These are phyloP conservation scores for Haliclona indistincta DNA, from an alignment of 37 sponge, comb jelly and placozoan species.

Conservation along the genomic window DNA sequence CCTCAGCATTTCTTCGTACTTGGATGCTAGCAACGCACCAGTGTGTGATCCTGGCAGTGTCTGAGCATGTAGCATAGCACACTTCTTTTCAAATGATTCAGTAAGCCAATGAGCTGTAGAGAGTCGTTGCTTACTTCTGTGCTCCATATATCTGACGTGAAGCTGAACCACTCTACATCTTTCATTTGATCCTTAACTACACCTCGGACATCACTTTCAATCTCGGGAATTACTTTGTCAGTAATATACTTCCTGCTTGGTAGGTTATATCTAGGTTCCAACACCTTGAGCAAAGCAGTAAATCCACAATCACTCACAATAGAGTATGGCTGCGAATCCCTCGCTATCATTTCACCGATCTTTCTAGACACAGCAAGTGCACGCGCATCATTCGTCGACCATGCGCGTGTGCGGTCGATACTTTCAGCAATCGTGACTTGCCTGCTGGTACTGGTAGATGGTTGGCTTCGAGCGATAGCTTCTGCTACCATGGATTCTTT, in stretches of 20 bases:
- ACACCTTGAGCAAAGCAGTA: neutral
- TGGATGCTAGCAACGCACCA: slow-evolving; percentile 10
- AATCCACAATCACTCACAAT: slow-evolving; percentile 41
- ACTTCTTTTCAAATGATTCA: slow-evolving; percentile 28
- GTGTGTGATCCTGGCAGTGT: slow-evolving; percentile 39
- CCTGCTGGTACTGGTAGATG: too few species aligned
- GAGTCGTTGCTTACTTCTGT: slow-evolving; percentile 23
- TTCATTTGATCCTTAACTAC: slow-evolving; percentile 8
- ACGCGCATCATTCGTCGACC: slow-evolving; percentile 44
- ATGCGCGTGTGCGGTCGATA: neutral
- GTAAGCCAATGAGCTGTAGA: slow-evolving; percentile 46
- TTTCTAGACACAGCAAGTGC: slow-evolving; percentile 26
- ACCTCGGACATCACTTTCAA: slow-evolving; percentile 1
- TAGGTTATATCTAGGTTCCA: slow-evolving; percentile 25
- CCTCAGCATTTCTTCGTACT: slow-evolving; percentile 26
- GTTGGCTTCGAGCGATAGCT: too few species aligned
- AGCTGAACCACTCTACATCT: slow-evolving; percentile 16
- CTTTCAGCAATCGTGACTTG: neutral
- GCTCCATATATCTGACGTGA: slow-evolving; percentile 53
- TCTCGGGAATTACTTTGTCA: slow-evolving; percentile 18
- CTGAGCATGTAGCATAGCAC: slow-evolving; percentile 29
- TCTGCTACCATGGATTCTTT: too few species aligned
- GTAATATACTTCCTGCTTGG: slow-evolving; percentile 52
- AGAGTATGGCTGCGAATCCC: slow-evolving; percentile 41
- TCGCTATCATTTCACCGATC: slow-evolving; percentile 49